Evolutionary conservation across 2,888 invertebrate species (phyloP), one percentile per base, ranked within the genome.

Genomic region (Ormyrus thymus): DNA sequence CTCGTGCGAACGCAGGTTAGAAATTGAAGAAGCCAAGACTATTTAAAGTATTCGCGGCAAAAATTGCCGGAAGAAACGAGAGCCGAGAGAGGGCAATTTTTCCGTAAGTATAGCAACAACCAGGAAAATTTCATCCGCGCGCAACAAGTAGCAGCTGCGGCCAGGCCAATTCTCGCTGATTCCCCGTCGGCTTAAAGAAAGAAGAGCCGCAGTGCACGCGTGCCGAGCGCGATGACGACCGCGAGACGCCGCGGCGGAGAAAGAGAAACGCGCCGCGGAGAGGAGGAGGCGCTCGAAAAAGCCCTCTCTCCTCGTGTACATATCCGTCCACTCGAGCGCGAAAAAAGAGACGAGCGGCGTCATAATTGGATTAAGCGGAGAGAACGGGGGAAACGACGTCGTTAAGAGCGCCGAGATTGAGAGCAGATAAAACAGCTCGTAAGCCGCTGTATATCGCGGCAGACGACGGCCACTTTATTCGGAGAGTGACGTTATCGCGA

Each of bases 321-420:
- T 7, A 13, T n/a, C 45, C 7, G 45, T 13, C 43, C 13, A 11
- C 13, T n/a, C 51, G 58, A 7, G n/a, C 46, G 58, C 43, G 29
- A 55, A 64, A 50, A 50, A 50, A 64, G 64, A 50, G 29, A 48
- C 7, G 13, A 69, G 56, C 46, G n/a, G 15, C 74, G 65, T 83
- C 82, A 81, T 85, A 84, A 86, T 85, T 84, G 83, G 82, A 84
- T 85, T 85, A 85, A 85, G 85, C 83, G 81, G 46, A 13, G 70
- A 76, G 45, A 13, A 3, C 10, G 7, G 10, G 45, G 73, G 74
- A 62, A 82, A 84, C 82, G 82, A 82, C 82, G 80, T 82, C 84
- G 82, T 85, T 82, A 84, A 84, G 75, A 73, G 70, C 65, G 70
- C 70, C 77, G 66, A 83, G 82, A 82, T 83, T 83, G 81, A 83